Evolutionary conservation across 2,888 invertebrate species (phyloP).

Genomic region (Liopterus haemorrhoidalis): DNA sequence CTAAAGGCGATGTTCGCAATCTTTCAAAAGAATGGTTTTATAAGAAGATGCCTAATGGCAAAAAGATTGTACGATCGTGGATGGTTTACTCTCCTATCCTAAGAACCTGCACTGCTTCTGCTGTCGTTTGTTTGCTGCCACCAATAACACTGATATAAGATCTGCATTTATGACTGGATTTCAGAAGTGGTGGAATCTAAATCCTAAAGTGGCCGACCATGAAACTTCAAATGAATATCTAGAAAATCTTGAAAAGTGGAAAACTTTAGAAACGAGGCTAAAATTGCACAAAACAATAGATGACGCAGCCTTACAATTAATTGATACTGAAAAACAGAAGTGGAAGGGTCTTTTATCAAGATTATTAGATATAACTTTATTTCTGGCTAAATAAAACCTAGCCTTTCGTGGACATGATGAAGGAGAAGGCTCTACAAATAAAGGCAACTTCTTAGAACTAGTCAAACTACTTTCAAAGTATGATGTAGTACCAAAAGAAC

Average conservation of each 20-base stretch:
- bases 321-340: constrained; percentile 18
- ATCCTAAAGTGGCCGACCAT: constrained; percentile 23
- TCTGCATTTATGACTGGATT: constrained; percentile 24
- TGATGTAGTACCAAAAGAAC: constrained; percentile 22
- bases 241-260: constrained; percentile 20
- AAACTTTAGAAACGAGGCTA: constrained; percentile 18
- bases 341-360: constrained; percentile 16
- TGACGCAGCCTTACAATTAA: constrained; percentile 13
- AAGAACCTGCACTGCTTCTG: constrained; percentile 7
- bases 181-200: constrained; percentile 26
- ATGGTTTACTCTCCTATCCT: constrained; percentile 21
- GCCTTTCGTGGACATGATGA: constrained; percentile 24
- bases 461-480: constrained; percentile 23
- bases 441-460: constrained; percentile 23
- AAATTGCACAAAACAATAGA: constrained; percentile 20
- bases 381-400: constrained; percentile 7
- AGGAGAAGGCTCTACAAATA: constrained; percentile 11
- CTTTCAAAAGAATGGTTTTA: constrained; percentile 15
- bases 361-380: constrained; percentile 5
- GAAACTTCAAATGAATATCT: constrained; percentile 16
- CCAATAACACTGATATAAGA: too few species aligned
- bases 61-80: constrained; percentile 17
- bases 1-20: constrained; percentile 5
- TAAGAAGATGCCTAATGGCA: constrained; percentile 9
- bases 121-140: constrained; percentile 12